Evolutionary conservation across 2,888 invertebrate species (phyloP).

Genomic region (Hedya salicella): DNA sequence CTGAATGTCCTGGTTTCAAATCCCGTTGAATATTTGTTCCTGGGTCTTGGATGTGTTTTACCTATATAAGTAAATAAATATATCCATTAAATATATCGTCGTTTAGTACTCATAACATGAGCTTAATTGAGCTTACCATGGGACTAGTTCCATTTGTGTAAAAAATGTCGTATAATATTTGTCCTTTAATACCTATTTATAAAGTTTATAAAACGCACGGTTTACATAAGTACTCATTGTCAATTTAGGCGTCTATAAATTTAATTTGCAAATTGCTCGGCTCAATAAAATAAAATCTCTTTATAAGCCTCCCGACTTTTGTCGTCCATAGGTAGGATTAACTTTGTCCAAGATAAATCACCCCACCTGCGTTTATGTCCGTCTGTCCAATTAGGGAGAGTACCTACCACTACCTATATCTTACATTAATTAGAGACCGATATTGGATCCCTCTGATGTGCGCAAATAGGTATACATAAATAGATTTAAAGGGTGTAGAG

Average conservation of each 20-base stretch:
- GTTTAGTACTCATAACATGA: no score
- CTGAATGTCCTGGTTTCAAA: no score
- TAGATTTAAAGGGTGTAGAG: slow-evolving; percentile 49
- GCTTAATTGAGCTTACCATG: no score
- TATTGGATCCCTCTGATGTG: slow-evolving; percentile 42
- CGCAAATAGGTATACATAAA: slow-evolving; percentile 33
- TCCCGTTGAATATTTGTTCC: no score
- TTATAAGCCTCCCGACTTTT: slow-evolving; percentile 30
- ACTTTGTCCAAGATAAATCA: slow-evolving; percentile 50
- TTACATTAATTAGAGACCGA: slow-evolving; percentile 47
- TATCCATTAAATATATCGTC: no score
- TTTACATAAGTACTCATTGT: background rate
- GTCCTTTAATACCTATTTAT: no score
- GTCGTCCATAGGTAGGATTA: slow-evolving; percentile 22
- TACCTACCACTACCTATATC: slow-evolving; percentile 44
- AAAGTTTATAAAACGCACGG: background rate
- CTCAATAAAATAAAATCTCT: background rate
- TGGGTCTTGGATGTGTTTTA: no score
- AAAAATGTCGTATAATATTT: no score
- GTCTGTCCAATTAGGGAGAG: slow-evolving; percentile 48
- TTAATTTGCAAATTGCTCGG: background rate
- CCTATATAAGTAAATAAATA: no score
- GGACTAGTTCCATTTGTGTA: no score
- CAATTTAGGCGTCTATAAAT: background rate
- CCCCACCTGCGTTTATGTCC: slow-evolving; percentile 47